Percentiles rank a stretch among this genome's conserved stretches.
These are phyloP conservation scores for Piaya cayana DNA, from an alignment of 2,113 vertebrate genomes.

Conservation along the genomic window DNA sequence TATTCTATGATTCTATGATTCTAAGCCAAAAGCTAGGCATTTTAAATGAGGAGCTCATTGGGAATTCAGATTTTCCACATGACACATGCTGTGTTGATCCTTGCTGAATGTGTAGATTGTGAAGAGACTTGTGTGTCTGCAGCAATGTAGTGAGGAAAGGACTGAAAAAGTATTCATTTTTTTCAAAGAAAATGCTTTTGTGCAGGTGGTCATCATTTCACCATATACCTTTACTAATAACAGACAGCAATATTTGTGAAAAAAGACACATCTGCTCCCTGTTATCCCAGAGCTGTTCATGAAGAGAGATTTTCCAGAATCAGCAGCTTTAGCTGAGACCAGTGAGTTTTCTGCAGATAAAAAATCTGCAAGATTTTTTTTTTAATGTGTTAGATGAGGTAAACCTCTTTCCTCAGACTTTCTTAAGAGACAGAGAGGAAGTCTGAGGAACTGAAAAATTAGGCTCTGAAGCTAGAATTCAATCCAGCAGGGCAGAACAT, in stretches of 20 bases:
- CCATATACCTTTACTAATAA: not conserved
- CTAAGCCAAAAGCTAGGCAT: not conserved
- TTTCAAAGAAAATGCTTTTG: not conserved
- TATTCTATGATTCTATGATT: too few species aligned
- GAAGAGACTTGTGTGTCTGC: not conserved
- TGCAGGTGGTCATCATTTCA: not conserved
- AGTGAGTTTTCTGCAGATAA: not conserved
- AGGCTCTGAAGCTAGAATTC: not conserved
- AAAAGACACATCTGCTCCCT: not conserved
- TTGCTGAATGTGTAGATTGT: not conserved
- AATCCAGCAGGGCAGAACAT: slow-evolving; percentile 16
- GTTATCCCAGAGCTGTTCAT: not conserved
- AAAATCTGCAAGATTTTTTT: not conserved
- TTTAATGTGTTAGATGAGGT: not conserved
- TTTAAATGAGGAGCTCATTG: not conserved
- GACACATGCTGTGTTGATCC: accelerated
- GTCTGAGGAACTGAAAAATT: not conserved
- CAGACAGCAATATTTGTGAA: not conserved
- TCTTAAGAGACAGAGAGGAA: not conserved
- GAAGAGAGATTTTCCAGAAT: not conserved
- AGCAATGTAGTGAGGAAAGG: accelerated
- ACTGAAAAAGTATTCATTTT: not conserved
- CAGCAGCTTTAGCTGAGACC: not conserved
- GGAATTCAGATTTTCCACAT: not conserved
- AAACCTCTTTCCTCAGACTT: not conserved